A percentile compares a stretch with the other conserved stretches of the same genome.
These are phyloP conservation scores for Microdon myrmicae DNA, from an alignment of 2,888 invertebrate genomes.

Conservation along the genomic window DNA sequence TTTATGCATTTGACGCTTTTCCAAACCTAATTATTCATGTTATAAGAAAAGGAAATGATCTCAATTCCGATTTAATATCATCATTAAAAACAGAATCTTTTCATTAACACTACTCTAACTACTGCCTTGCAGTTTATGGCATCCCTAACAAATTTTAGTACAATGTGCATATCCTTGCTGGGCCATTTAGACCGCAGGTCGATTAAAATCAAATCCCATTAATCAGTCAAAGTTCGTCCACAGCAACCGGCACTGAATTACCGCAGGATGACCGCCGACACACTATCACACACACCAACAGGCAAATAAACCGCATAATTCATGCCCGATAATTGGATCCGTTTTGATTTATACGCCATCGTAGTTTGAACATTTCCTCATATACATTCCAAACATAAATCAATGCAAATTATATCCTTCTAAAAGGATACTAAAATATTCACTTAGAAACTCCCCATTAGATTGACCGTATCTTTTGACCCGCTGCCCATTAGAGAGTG, in stretches of 20 bases:
- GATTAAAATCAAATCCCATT: constrained; percentile 43
- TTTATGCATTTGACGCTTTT: no score
- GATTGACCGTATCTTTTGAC: constrained; percentile 2
- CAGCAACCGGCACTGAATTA: constrained; percentile 37
- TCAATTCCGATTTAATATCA: no score
- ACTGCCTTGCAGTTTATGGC: no score
- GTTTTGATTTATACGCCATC: constrained; percentile 43
- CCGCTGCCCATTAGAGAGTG: no score
- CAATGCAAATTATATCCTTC: constrained; percentile 50
- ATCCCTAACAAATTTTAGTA: no score
- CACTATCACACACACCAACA: constrained; percentile 4
- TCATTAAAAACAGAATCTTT: no score
- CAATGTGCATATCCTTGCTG: no score
- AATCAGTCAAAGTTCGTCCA: constrained; percentile 41
- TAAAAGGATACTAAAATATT: constrained; percentile 42
- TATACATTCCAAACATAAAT: constrained; percentile 46
- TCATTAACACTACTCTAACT: no score
- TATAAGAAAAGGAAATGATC: no score
- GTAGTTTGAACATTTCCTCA: constrained; percentile 43
- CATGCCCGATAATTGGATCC: constrained; percentile 43
- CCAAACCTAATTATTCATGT: no score
- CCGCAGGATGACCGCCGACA: constrained; percentile 7
- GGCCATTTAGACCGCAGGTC: constrained; percentile 11
- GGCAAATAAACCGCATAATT: constrained; percentile 25
- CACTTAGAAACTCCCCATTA: constrained; percentile 37